phyloP scores from a whole-genome alignment of 2,888 invertebrate species.

The Ennomos erosarius region DNA sequence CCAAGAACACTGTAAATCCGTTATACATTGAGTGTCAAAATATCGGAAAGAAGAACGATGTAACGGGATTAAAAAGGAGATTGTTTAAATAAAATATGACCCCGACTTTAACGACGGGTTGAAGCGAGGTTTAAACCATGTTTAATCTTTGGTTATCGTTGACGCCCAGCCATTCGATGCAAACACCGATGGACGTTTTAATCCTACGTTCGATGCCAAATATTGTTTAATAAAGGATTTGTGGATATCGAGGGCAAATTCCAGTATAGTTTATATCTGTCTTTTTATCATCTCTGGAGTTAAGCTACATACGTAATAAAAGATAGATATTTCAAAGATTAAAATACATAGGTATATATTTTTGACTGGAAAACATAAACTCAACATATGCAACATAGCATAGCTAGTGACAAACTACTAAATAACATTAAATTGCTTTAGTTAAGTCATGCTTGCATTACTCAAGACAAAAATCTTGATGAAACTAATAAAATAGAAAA shows the following conservation, averaged over 20 bases:
- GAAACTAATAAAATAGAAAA: slow-evolving; percentile 32
- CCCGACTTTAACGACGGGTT: slow-evolving; percentile 55
- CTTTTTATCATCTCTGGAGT: too few species aligned
- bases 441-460: background rate
- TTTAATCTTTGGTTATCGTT: slow-evolving; percentile 78
- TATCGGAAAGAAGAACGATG: slow-evolving; percentile 31
- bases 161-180: slow-evolving; percentile 67
- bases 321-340: too few species aligned
- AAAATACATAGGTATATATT: too few species aligned
- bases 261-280: slow-evolving; percentile 14
- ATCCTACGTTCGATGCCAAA: slow-evolving; percentile 61
- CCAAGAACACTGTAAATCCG: slow-evolving; percentile 17
- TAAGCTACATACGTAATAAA: too few species aligned
- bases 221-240: slow-evolving; percentile 39
- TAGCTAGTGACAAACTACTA: too few species aligned
- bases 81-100: slow-evolving; percentile 54
- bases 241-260: slow-evolving; percentile 24
- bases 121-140: slow-evolving; percentile 65
- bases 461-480: slow-evolving; percentile 25
- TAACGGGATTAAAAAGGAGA: slow-evolving; percentile 47
- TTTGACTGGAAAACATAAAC: too few species aligned
- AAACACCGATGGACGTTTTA: slow-evolving; percentile 69
- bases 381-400: too few species aligned
- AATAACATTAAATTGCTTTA: too few species aligned
- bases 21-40: slow-evolving; percentile 29